Evolutionary conservation across 2,797 vertebrate species (phyloP).

Genomic region (Chiloscyllium punctatum): DNA sequence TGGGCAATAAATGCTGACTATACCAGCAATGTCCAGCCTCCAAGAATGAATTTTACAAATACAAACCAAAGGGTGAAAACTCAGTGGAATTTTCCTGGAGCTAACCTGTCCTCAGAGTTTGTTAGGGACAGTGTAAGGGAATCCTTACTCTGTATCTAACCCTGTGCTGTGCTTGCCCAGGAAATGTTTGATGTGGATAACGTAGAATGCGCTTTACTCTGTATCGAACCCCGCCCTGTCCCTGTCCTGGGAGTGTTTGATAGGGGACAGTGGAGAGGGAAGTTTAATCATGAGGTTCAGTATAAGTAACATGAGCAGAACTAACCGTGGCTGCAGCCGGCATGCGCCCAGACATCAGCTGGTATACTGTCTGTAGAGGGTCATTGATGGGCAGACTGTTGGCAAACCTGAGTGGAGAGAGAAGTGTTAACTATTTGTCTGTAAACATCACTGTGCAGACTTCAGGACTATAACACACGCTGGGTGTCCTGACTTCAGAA

Average conservation of each 20-base stretch:
- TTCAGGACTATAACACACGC: no score
- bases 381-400: constrained; percentile 99
- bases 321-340: constrained; percentile 89
- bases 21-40: background rate
- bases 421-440: background rate
- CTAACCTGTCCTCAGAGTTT: no score
- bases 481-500: background rate
- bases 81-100: no score
- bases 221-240: no score
- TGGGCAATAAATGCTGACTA: background rate
- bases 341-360: constrained; percentile 97
- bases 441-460: background rate
- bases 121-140: no score
- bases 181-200: no score
- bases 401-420: constrained; percentile 71
- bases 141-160: no score
- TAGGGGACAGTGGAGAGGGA: background rate
- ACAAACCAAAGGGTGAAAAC: background rate
- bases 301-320: background rate
- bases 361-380: constrained; percentile 94
- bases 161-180: no score
- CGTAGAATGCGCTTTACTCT: no score
- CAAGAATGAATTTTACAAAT: background rate
- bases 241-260: no score
- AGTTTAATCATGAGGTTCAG: background rate